phyloP scores from a whole-genome alignment of 1,140 invertebrate genomes.

The Tetramorium parvispinum region DNA sequence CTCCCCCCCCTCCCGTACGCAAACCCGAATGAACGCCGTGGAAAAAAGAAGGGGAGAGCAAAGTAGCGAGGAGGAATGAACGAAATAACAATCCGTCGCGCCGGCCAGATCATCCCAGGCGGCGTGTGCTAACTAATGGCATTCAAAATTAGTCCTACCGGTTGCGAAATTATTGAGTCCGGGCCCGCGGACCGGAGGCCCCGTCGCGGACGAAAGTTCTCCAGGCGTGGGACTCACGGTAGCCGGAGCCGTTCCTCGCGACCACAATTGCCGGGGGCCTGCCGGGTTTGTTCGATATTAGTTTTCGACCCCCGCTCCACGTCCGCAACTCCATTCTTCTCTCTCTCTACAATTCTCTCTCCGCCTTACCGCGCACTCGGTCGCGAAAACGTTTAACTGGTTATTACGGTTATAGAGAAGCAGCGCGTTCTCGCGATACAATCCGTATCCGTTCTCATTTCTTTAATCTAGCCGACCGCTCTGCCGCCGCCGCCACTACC shows the following conservation, averaged over 20 bases:
- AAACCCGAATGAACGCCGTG: not conserved
- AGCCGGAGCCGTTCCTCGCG: constrained; percentile 70
- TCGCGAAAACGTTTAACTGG: constrained; percentile 82
- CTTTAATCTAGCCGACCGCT: constrained; percentile 76
- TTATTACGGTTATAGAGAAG: constrained; percentile 81
- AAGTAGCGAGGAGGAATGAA: constrained; percentile 64
- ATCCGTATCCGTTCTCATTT: constrained; percentile 73
- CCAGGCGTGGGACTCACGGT: constrained; percentile 63
- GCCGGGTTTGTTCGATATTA: constrained; percentile 81
- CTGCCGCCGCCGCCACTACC: constrained; percentile 63
- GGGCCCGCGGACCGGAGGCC: constrained; percentile 39
- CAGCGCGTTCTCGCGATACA: constrained; percentile 61
- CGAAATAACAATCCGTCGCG: constrained; percentile 78
- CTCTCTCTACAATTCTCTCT: not conserved
- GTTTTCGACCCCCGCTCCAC: constrained; percentile 79
- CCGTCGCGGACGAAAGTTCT: constrained; percentile 71
- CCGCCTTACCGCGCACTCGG: constrained; percentile 48
- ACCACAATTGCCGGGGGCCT: constrained; percentile 81
- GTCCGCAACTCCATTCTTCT: not conserved
- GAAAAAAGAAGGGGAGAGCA: not conserved
- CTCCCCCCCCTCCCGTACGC: not conserved
- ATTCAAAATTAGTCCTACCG: constrained; percentile 83
- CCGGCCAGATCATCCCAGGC: constrained; percentile 73
- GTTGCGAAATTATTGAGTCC: constrained; percentile 79
- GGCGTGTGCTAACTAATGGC: constrained; percentile 83